Conservation (phyloP, 1,140 invertebrate species). For the Babylonia areolata region DNA sequence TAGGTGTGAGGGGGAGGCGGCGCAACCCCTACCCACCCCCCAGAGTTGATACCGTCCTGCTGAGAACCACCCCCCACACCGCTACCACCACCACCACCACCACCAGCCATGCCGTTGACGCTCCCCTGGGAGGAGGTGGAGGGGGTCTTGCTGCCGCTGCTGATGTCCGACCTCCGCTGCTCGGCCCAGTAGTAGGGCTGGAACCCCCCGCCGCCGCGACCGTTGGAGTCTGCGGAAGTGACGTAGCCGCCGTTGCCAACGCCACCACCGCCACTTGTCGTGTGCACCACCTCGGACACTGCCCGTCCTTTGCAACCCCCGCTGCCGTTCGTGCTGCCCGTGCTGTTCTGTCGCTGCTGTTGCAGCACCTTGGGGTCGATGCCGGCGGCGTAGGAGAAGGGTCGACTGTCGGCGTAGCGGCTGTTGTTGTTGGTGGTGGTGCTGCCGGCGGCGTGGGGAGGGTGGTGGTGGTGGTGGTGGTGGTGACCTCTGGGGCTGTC, state of each 20-base stretch:
- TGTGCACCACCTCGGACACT: slow-evolving; percentile 29
- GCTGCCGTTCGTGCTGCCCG: neutral
- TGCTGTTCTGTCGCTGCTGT: neutral
- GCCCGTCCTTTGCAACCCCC: neutral
- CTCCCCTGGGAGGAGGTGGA: neutral
- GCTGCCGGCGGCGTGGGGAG: neutral
- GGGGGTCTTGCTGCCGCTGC: neutral
- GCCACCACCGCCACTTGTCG: too few species aligned
- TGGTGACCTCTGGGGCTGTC: neutral
- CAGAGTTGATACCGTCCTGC: neutral
- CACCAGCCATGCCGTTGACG: slow-evolving; percentile 10
- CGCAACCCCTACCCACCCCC: neutral
- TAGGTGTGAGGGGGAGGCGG: too few species aligned
- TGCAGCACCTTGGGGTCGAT: slow-evolving; percentile 27
- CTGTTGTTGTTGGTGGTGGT: neutral
- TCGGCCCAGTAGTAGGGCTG: neutral
- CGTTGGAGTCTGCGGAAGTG: neutral
- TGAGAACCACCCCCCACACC: too few species aligned
- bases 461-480: neutral
- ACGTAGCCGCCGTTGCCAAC: neutral
- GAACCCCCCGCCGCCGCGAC: neutral
- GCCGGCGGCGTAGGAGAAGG: slow-evolving; percentile 32
- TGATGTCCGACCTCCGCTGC: neutral
- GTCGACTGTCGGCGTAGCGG: neutral
- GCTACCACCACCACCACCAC: too few species aligned